A percentile compares a stretch with the other conserved stretches of the same genome.
Evolutionary conservation across 2,888 invertebrate species (phyloP).

Genomic region (Aleiodes alternator): DNA sequence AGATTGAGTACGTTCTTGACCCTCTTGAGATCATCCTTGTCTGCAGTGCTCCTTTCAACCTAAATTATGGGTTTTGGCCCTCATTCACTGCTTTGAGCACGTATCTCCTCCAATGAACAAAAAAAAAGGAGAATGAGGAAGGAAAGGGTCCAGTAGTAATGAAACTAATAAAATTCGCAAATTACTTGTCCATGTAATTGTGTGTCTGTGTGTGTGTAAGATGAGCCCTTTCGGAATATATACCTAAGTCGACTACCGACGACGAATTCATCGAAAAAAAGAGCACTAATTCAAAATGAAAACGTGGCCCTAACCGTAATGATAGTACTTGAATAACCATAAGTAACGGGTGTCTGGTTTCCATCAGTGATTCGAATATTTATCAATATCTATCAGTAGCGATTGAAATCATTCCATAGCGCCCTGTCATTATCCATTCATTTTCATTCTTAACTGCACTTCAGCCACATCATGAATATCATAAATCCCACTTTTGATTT

Average conservation of each 20-base stretch:
- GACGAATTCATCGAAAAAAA: slow-evolving; percentile 58
- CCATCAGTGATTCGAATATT: slow-evolving; percentile 69
- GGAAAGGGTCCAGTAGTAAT: background rate
- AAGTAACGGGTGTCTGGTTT: slow-evolving; percentile 72
- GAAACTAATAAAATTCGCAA: slow-evolving; percentile 35
- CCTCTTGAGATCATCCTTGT: slow-evolving; percentile 26
- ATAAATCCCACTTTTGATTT: slow-evolving; percentile 1
- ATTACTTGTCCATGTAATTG: slow-evolving; percentile 11
- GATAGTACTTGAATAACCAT: slow-evolving; percentile 66
- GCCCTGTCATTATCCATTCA: slow-evolving; percentile 67
- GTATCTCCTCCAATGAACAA: slow-evolving; percentile 18
- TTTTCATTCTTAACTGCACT: slow-evolving; percentile 40
- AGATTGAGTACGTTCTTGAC: slow-evolving; percentile 33
- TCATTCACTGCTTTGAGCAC: slow-evolving; percentile 7
- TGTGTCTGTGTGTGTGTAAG: background rate
- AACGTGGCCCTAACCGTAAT: slow-evolving; percentile 57
- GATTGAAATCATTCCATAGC: slow-evolving; percentile 51
- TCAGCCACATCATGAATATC: slow-evolving; percentile 12
- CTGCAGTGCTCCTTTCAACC: slow-evolving; percentile 21
- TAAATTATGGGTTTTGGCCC: slow-evolving; percentile 28
- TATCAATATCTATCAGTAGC: slow-evolving; percentile 64
- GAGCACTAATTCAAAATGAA: slow-evolving; percentile 53
- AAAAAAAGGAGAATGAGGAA: too few species aligned
- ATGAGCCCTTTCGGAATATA: background rate
- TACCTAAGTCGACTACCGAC: slow-evolving; percentile 45